Evolutionary conservation across 2,113 vertebrate genomes (phyloP).

Genomic region (Serinus canaria): DNA sequence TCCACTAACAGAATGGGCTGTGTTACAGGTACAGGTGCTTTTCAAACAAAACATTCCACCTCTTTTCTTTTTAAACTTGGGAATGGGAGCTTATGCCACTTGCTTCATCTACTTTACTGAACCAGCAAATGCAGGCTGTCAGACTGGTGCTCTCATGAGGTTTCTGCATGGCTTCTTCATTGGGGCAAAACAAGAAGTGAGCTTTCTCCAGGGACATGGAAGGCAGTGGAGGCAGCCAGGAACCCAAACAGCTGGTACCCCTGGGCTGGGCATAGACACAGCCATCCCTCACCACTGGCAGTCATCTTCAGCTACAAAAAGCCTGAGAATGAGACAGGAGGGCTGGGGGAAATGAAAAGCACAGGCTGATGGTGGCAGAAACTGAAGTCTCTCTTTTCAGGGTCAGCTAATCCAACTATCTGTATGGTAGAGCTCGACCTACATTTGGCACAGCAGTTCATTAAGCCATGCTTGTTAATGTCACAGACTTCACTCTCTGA

Average conservation of each 20-base stretch:
- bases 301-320: neutral
- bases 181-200: neutral
- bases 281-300: neutral
- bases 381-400: neutral
- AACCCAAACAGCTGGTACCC: rapidly evolving
- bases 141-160: neutral
- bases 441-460: slow-evolving; percentile 35
- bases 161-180: neutral
- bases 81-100: neutral
- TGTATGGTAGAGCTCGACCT: neutral
- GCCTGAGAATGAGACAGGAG: neutral
- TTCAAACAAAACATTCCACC: rapidly evolving
- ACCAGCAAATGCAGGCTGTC: neutral
- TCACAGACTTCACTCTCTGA: slow-evolving; percentile 35
- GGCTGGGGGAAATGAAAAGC: neutral
- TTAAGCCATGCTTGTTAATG: slow-evolving; percentile 40
- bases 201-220: neutral
- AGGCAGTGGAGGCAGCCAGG: neutral
- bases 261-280: neutral
- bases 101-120: neutral
- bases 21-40: neutral
- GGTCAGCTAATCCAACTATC: neutral
- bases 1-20: neutral
- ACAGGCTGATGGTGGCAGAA: neutral
- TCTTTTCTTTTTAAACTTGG: neutral